Percentiles rank a stretch among this genome's conserved stretches.
These are phyloP conservation scores for Alloscopus bannaensis DNA, from an alignment of 2,888 invertebrate genomes.

Conservation along the genomic window DNA sequence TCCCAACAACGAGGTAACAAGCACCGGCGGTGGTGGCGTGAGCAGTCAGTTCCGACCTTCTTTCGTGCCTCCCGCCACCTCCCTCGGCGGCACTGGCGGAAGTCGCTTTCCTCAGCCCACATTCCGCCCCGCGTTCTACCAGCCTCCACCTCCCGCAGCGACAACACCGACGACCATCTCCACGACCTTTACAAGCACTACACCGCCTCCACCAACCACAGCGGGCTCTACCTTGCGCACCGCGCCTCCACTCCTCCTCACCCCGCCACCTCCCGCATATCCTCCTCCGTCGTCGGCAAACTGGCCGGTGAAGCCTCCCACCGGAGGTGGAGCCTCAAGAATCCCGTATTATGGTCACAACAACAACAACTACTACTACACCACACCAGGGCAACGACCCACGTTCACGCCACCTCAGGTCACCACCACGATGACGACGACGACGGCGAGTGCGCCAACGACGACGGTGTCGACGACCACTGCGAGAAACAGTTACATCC, in stretches of 20 bases:
- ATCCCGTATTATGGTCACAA: constrained; percentile 50
- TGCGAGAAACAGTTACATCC: constrained; percentile 70
- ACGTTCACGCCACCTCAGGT: constrained; percentile 35
- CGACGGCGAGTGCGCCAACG: constrained; percentile 46
- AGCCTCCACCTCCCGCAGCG: constrained; percentile 43
- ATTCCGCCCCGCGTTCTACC: constrained; percentile 59
- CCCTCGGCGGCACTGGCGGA: constrained; percentile 24
- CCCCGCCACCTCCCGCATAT: constrained; percentile 44
- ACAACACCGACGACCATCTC: constrained; percentile 26
- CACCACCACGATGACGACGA: constrained; percentile 46
- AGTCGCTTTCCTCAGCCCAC: constrained; percentile 55
- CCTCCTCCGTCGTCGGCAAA: constrained; percentile 7
- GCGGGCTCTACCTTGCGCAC: constrained; percentile 50
- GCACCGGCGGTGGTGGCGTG: constrained; percentile 7
- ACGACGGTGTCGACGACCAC: constrained; percentile 61
- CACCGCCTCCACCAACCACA: constrained; percentile 44
- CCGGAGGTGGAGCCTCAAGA: constrained; percentile 30
- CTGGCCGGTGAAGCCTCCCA: constrained; percentile 37
- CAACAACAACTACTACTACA: constrained; percentile 54
- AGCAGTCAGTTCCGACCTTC: constrained; percentile 51
- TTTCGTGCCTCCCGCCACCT: constrained; percentile 49
- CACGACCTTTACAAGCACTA: constrained; percentile 34
- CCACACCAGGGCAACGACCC: constrained; percentile 40
- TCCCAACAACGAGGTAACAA: constrained; percentile 46
- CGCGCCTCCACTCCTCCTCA: constrained; percentile 43